Evolutionary conservation across 2,113 vertebrate species (phyloP).

Genomic region (Microcebus ravelobensis): DNA sequence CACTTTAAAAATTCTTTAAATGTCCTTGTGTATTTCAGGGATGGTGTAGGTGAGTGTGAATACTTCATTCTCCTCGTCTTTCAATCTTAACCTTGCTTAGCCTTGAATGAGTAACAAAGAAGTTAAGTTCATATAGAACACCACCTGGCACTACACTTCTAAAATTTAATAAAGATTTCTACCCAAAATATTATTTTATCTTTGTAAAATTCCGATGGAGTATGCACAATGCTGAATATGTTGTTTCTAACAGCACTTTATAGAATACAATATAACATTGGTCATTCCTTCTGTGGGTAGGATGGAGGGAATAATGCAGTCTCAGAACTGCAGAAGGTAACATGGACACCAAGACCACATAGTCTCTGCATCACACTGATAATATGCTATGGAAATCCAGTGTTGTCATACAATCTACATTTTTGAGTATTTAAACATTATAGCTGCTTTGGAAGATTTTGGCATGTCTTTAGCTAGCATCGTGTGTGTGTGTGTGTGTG

Average conservation of each 20-base stretch:
- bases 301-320: rapidly evolving
- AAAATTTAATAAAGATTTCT: neutral
- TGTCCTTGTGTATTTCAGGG: neutral
- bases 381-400: neutral
- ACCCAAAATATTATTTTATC: neutral
- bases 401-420: neutral
- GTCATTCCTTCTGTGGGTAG: rapidly evolving
- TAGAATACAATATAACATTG: neutral
- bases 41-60: rapidly evolving
- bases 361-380: neutral
- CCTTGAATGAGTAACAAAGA: neutral
- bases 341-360: rapidly evolving
- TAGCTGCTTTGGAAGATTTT: neutral
- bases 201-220: neutral
- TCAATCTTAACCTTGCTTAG: neutral
- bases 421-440: neutral
- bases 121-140: neutral
- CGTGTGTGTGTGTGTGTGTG: rapidly evolving
- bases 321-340: neutral
- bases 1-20: neutral
- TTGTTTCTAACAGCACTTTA: neutral
- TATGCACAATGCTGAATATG: neutral
- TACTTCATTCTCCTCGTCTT: neutral
- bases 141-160: neutral
- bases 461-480: neutral